phyloP scores from a whole-genome alignment of 2,888 invertebrate species.

The Lycaena phlaeas region DNA sequence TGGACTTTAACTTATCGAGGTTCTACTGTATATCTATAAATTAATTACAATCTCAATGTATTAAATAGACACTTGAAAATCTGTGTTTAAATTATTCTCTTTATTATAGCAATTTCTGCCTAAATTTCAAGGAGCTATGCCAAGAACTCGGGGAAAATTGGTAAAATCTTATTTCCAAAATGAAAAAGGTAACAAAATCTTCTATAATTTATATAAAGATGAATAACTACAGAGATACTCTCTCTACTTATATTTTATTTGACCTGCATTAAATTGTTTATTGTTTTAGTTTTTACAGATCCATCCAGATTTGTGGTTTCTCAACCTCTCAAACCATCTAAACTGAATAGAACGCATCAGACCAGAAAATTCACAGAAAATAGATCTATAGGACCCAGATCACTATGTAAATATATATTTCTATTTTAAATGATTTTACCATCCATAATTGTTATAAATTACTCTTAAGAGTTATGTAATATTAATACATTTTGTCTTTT shows the following conservation, averaged over 20 bases:
- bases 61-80: too few species aligned
- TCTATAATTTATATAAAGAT: too few species aligned
- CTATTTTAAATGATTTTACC: too few species aligned
- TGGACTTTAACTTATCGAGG: too few species aligned
- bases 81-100: too few species aligned
- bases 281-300: conserved; percentile 45
- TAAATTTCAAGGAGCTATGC: conserved; percentile 27
- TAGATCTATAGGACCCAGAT: conserved; percentile 35
- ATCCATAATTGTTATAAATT: too few species aligned
- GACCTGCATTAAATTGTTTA: not conserved
- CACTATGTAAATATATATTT: conserved; percentile 27
- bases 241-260: conserved; percentile 7
- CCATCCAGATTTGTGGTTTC: conserved; percentile 58
- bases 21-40: too few species aligned
- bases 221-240: too few species aligned
- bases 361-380: conserved; percentile 36
- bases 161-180: conserved; percentile 28
- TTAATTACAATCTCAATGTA: too few species aligned
- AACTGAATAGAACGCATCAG: conserved; percentile 27
- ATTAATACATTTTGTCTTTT: too few species aligned
- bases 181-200: conserved; percentile 50
- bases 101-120: conserved; percentile 24
- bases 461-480: not conserved
- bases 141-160: conserved; percentile 31
- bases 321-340: conserved; percentile 32